phyloP scores from a whole-genome alignment of 2,888 invertebrate species.

The Phytoseiulus persimilis region DNA sequence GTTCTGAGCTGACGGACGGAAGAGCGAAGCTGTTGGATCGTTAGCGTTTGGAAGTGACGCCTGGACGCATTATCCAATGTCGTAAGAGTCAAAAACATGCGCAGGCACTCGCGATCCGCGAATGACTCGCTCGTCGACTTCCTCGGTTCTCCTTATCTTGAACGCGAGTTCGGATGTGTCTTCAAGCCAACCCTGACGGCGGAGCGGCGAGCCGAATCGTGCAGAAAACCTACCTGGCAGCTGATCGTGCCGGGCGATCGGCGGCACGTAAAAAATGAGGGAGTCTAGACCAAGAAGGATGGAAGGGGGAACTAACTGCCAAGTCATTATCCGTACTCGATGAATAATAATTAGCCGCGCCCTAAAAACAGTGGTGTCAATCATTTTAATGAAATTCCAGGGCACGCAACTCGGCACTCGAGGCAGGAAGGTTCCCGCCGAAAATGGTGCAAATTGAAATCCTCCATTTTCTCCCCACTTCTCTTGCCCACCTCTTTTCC shows the following conservation, averaged over 20 bases:
- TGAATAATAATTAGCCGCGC: neutral
- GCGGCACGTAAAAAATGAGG: neutral
- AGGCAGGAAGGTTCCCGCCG: neutral
- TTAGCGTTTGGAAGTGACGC: too few relatives aligned
- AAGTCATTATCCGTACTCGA: neutral
- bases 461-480: neutral
- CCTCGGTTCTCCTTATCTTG: too few relatives aligned
- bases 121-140: too few relatives aligned
- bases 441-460: constrained; percentile 5
- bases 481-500: neutral
- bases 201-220: neutral
- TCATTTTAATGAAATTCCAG: constrained; percentile 5
- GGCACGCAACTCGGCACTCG: constrained; percentile 5
- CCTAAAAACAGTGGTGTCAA: neutral
- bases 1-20: too few relatives aligned
- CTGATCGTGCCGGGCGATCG: neutral
- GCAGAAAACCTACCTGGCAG: neutral
- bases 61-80: too few relatives aligned
- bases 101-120: too few relatives aligned
- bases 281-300: neutral
- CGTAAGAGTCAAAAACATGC: too few relatives aligned
- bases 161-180: too few relatives aligned
- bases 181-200: neutral
- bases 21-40: too few relatives aligned
- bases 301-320: neutral